Conservation (phyloP, 2,888 invertebrate species). For the Idaea biselata region DNA sequence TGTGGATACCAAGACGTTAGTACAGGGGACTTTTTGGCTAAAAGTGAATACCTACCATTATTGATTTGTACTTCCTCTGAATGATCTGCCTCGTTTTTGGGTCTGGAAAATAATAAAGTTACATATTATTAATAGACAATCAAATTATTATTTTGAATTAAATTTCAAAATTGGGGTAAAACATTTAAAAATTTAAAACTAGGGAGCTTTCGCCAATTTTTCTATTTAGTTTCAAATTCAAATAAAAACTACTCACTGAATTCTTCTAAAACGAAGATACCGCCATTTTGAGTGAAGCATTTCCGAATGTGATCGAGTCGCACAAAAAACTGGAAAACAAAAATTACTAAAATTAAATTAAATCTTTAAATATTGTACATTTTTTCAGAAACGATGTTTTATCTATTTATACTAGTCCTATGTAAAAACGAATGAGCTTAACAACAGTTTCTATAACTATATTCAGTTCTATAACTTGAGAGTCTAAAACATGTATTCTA, state of each 20-base stretch:
- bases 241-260: conserved; percentile 90
- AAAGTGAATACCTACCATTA: conserved; percentile 89
- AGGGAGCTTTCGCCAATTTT: neutral
- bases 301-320: conserved; percentile 99
- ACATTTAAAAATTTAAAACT: no score
- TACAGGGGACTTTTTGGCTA: conserved; percentile 7
- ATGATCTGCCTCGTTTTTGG: conserved; percentile 98
- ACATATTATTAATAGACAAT: neutral
- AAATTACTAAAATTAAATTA: conserved; percentile 12
- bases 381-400: neutral
- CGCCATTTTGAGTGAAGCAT: conserved; percentile 99
- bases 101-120: conserved; percentile 84
- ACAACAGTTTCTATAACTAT: neutral
- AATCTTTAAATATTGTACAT: neutral
- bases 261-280: conserved; percentile 99
- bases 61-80: conserved; percentile 98
- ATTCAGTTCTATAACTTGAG: neutral
- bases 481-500: neutral
- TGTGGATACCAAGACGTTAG: neutral
- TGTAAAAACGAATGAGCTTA: neutral
- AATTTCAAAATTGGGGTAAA: no score
- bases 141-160: no score
- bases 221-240: neutral
- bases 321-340: conserved; percentile 97
- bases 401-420: neutral